phyloP scores from a whole-genome alignment of 2,113 vertebrate genomes.

The Trogon surrucura region DNA sequence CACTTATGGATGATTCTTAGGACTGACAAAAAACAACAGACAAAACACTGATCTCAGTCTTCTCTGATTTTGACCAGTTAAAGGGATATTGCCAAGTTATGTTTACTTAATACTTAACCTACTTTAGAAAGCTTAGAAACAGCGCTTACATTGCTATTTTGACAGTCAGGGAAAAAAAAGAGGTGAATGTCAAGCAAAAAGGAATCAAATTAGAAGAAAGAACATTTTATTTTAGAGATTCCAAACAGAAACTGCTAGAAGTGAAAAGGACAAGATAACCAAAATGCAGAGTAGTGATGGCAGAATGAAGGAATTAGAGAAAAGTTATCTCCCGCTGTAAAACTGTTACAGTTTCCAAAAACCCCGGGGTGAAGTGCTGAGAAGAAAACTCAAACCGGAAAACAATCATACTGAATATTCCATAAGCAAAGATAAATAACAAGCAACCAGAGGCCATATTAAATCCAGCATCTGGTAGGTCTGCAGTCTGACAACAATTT shows the following conservation, averaged over 20 bases:
- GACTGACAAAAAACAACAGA: constrained; percentile 34
- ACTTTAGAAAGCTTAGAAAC: background rate
- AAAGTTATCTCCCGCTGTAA: background rate
- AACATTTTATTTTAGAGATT: constrained; percentile 23
- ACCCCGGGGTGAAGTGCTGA: background rate
- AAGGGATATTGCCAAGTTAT: background rate
- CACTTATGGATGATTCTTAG: constrained; percentile 24
- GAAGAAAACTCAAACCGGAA: constrained; percentile 25
- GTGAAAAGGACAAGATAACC: background rate
- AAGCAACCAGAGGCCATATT: background rate
- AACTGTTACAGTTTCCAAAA: background rate
- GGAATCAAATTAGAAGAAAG: background rate
- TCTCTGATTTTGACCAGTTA: background rate
- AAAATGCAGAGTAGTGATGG: constrained; percentile 1
- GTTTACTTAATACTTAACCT: background rate
- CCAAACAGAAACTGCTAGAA: constrained; percentile 14
- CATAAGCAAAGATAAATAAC: background rate
- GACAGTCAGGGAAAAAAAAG: background rate
- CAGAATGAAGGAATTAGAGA: constrained; percentile 15
- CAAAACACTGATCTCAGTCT: background rate
- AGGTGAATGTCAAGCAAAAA: background rate
- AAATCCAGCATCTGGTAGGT: background rate
- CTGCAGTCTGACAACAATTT: background rate
- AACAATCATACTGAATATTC: background rate
- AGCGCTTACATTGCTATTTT: background rate